Base-by-base conservation (phyloP, 1,140 invertebrate genomes). In the Aphaenogaster ashmeadi region DNA sequence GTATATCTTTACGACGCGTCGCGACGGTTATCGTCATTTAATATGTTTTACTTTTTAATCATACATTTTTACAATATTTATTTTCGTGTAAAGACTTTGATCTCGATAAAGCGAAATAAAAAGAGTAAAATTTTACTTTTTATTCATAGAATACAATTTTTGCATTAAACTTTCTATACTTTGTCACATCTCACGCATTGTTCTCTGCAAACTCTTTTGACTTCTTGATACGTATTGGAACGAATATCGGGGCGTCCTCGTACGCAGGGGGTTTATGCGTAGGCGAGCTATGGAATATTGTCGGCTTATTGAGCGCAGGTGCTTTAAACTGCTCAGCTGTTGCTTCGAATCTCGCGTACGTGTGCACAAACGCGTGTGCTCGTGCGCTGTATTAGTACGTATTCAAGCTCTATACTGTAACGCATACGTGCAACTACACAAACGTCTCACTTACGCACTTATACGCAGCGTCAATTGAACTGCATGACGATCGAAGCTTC, bases 301-400 rank as follows among this genome's bases (percentile, higher is more conserved):
- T 69, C 88, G 88, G 89, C 89, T 92, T 91, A 94, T 92, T 92
- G 91, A 91, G 88, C 92, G 93, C 94, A 95, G 94, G 94, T 95
- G 94, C 91, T 93, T 93, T 92, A 91, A 94, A 91, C 91, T 93
- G 91, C 93, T 95, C 94, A 95, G 94, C 94, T 95, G 94, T 94
- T 95, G 93, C 93, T 94, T 94, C 92, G 91, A 74, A 90, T 89
- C 91, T 89, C 90, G 74, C 79, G 86, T 88, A 86, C 83, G 86
- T 85, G 84, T 64, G 88, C 86, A 80, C 75, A 67, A 58, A 78
- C 58, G 44, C 71, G 83, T 77, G 56, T 50, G 69, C 33, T 6
- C 60, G 38, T 77, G 64, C 60, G 54, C 69, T 74, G 90, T 90
- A 71, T 90, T 77, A 74, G 89, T 90, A 83, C 80, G 21, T 41